Evolutionary conservation across 2,797 vertebrate genomes (phyloP).

Genomic region (Cossypha polioptera): DNA sequence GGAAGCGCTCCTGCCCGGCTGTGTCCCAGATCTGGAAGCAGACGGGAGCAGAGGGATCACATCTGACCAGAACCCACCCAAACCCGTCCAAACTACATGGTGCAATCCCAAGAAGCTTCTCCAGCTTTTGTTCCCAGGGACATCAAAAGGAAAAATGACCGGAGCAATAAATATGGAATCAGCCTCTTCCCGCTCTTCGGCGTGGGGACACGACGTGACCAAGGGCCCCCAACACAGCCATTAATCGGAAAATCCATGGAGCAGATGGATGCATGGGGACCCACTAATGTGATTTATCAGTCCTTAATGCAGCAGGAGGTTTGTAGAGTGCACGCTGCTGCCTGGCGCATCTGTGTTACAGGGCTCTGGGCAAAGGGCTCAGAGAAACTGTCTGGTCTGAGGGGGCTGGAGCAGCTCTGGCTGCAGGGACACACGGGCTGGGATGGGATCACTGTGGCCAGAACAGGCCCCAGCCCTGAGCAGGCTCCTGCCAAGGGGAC

Average conservation of each 20-base stretch:
- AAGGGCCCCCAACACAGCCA: neutral
- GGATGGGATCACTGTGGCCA: neutral
- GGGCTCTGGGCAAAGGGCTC: neutral
- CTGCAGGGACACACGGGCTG: neutral
- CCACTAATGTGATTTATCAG: neutral
- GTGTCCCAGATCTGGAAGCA: constrained; percentile 97
- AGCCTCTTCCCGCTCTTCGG: neutral
- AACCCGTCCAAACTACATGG: rapidly evolving
- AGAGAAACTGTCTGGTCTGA: rapidly evolving
- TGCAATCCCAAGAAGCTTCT: neutral
- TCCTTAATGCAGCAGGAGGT: neutral
- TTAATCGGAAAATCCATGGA: neutral
- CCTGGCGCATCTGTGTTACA: neutral
- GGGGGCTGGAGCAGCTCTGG: neutral
- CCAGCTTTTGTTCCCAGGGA: neutral
- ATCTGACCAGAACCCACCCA: neutral
- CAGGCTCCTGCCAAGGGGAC: neutral
- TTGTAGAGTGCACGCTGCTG: neutral
- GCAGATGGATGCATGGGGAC: neutral
- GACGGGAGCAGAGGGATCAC: neutral
- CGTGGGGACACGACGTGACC: rapidly evolving
- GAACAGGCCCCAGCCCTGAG: neutral
- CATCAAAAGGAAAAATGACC: neutral
- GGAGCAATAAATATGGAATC: neutral
- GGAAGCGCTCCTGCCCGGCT: constrained; percentile 95